Evolutionary conservation across 1,140 invertebrate genomes (phyloP).

Genomic region (Pseudomyrmex gracilis): DNA sequence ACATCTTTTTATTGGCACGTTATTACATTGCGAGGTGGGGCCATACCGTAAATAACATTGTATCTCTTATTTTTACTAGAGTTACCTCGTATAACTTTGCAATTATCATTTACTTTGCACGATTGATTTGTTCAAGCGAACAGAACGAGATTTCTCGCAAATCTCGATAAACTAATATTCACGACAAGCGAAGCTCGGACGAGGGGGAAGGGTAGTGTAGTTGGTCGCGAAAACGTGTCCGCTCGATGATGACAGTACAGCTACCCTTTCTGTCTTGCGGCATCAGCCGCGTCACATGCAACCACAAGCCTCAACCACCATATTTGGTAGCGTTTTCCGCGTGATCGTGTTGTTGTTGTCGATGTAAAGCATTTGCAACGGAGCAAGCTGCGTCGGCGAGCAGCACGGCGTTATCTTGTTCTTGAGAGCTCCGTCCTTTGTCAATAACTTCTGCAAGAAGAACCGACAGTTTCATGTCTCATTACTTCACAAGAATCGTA

Average conservation of each 20-base stretch:
- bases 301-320: slow-evolving; percentile 93
- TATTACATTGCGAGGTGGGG: neutral
- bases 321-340: slow-evolving; percentile 92
- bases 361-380: slow-evolving; percentile 91
- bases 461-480: neutral
- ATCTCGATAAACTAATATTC: neutral
- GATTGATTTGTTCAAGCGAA: neutral
- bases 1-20: neutral
- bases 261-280: neutral
- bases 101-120: neutral
- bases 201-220: neutral
- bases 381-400: slow-evolving; percentile 91
- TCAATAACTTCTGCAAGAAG: slow-evolving; percentile 86
- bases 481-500: slow-evolving; percentile 9
- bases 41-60: neutral
- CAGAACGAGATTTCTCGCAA: neutral
- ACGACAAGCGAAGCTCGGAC: neutral
- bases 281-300: slow-evolving; percentile 88
- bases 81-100: neutral
- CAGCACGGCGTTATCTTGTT: slow-evolving; percentile 91
- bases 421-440: slow-evolving; percentile 74
- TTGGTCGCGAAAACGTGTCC: neutral
- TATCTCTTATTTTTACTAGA: neutral
- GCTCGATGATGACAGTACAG: neutral
- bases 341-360: slow-evolving; percentile 91